Base-by-base conservation (phyloP, 1,140 invertebrate species). In the Bombus breviceps region DNA sequence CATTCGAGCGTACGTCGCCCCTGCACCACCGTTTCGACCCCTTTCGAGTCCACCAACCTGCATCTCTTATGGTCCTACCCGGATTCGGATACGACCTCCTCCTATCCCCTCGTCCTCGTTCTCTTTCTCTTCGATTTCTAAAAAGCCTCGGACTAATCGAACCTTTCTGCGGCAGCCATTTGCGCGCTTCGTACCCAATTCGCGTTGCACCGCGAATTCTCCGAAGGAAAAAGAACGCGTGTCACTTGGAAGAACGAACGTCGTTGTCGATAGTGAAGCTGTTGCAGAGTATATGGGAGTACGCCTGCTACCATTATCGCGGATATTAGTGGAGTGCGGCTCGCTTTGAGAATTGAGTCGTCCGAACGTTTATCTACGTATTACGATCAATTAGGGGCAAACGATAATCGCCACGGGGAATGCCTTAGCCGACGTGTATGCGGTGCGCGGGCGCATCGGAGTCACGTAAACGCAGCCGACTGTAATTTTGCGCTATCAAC, bases 331-430 rank as follows among this genome's bases (percentile, higher is more conserved):
- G 28, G 28, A 92, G 84, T 80, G 73, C 69, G 77, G 75, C 77
- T 83, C 74, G 80, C 68, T 25, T 32, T 37, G 83, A 85, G 86
- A 89, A 89, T 90, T 85, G 91, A 88, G 89, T 87, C 90, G 89
- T 91, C 89, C n/a, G 64, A 89, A 81, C 87, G 73, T 82, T 93
- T 92, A 90, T 93, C 91, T 89, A 87, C 89, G 88, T 89, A 90
- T 91, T 91, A 91, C 86, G 90, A 92, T 91, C 91, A 89, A 91
- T 92, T 92, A 81, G 88, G 89, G 84, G 69, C 86, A n/a, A 91
- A 91, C 84, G 91, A 83, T 92, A 92, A 92, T 92, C 86, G 91
- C 71, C 87, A 86, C 82, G 81, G 86, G 87, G 83, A 91, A 83
- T 90, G 76, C 79, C 77, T 91, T 85, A 62, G 81, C 77, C 13